Base-by-base conservation (phyloP, 2,113 vertebrate species). In the Megaleporinus macrocephalus region DNA sequence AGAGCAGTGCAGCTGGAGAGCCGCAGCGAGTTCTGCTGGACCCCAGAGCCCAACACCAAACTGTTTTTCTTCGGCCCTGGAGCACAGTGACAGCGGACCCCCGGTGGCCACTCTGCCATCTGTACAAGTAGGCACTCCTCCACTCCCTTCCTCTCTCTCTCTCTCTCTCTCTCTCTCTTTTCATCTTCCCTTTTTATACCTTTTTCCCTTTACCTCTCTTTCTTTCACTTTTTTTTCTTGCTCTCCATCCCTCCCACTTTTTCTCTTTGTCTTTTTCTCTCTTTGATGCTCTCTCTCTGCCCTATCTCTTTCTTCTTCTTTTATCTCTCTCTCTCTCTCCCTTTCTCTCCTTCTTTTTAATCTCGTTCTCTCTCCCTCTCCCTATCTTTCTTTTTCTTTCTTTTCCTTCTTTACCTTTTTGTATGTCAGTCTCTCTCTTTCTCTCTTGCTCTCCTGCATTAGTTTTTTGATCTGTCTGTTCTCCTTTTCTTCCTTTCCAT, bases 61-160 rank as follows among this genome's bases (percentile, higher is more conserved):
- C 84, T 71, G 84, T 88, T 90, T 86, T 79, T 90, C 81, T 87
- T 89, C 82, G 86, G 81, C 78, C 83, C 20, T 88, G 85, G 85
- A 79, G 85, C 61, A 49, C 85, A 88, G 84, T 89, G 91, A 91
- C 90, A 90, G 88, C 83, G 76, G 82, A 85, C 86, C 80, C 89
- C 88, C 78, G 76, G 72, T 76, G 92, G 85, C 89, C 88, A 86
- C 83, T 82, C 83, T 88, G 85, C 92, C 91, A 93, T 92, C 92
- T 94, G 93, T 90, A 88, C 90, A 94, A 92, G 92, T 93, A 91
- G 83, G 79, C 83, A 84, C 53, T 61, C 71, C 49, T 49, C 57
- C 13, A 3, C 55, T 49, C 30, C 18, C 36, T 41, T 47, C 36
- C 44, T 65, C 41, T 27, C 62, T 66, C 24, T 62, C 26, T 16